Conservation (phyloP, 2,797 vertebrate species). For the Pipistrellus nathusii region DNA sequence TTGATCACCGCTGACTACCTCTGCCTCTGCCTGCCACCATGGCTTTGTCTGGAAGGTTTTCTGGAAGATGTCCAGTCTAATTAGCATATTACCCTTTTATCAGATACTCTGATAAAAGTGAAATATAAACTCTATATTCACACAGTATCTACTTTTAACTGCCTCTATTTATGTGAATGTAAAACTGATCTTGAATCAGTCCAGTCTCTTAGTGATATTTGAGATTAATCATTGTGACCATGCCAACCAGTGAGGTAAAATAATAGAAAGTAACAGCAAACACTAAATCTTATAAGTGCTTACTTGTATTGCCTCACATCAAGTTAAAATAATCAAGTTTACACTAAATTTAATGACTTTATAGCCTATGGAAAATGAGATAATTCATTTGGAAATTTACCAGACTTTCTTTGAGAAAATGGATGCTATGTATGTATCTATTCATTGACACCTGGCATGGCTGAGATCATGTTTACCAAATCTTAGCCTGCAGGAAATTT, state of each 20-base stretch:
- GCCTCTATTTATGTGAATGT: neutral
- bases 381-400: constrained; percentile 71
- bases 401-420: constrained; percentile 60
- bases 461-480: constrained; percentile 84
- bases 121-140: constrained; percentile 2
- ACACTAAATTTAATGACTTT: constrained; percentile 60
- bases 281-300: neutral
- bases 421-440: constrained; percentile 64
- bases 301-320: neutral
- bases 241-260: constrained; percentile 4
- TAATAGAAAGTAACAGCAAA: neutral
- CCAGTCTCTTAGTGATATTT: neutral
- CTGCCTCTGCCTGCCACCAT: too few species aligned
- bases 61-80: too few species aligned
- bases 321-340: constrained; percentile 65
- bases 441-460: constrained; percentile 82
- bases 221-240: neutral
- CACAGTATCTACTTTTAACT: neutral
- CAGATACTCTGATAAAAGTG: neutral
- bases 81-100: too few species aligned
- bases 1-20: too few species aligned
- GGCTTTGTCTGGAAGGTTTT: too few species aligned
- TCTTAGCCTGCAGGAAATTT: constrained; percentile 86
- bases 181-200: neutral
- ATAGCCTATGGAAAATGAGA: constrained; percentile 58